phyloP scores from a whole-genome alignment of 1,140 invertebrate species.

The Anadara kagoshimensis region DNA sequence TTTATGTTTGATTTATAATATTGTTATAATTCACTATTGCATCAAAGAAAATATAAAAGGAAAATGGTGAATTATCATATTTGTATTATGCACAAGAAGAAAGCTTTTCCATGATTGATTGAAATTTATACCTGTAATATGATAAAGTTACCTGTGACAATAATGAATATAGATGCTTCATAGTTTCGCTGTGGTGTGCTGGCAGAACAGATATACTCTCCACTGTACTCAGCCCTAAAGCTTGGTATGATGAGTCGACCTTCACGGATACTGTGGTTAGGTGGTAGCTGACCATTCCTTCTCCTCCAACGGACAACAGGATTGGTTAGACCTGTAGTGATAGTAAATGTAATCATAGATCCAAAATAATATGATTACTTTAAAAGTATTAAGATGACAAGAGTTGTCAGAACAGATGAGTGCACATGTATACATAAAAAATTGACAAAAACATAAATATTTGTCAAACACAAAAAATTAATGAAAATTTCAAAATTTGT shows the following conservation, averaged over 20 bases:
- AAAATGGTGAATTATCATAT: too few species aligned
- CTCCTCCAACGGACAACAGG: conserved; percentile 78
- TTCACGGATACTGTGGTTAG: conserved; percentile 76
- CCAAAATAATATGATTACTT: too few species aligned
- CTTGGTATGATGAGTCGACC: conserved; percentile 80
- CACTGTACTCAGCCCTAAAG: conserved; percentile 81
- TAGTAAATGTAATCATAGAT: background rate
- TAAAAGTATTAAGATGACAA: too few species aligned
- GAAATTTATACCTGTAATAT: too few species aligned
- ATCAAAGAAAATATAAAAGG: background rate
- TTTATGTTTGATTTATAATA: too few species aligned
- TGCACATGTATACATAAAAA: too few species aligned
- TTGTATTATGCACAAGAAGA: too few species aligned
- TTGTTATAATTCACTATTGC: background rate
- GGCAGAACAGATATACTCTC: conserved; percentile 84
- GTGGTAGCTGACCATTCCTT: conserved; percentile 79
- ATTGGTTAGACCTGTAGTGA: conserved; percentile 38
- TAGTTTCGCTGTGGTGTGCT: conserved; percentile 39
- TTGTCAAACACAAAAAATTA: too few species aligned
- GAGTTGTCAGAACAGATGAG: too few species aligned
- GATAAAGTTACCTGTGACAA: conserved; percentile 60
- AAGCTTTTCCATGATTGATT: too few species aligned
- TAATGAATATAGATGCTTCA: conserved; percentile 58
- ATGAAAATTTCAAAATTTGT: too few species aligned
- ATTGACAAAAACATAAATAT: too few species aligned